phyloP scores from a whole-genome alignment of 2,888 invertebrate genomes.

The Pollenia angustigena region DNA sequence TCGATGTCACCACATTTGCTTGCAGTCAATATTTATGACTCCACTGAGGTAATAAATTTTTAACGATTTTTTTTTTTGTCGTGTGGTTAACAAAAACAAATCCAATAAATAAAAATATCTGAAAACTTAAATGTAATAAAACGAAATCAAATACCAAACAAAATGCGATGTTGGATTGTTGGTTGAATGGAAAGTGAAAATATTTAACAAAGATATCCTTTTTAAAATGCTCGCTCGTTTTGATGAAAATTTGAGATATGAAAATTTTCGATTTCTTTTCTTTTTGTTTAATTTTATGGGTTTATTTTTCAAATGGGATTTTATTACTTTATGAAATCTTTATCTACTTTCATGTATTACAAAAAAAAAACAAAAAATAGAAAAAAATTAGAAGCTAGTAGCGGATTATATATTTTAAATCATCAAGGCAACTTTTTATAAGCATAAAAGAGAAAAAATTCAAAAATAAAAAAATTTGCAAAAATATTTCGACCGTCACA shows the following conservation, averaged over 20 bases:
- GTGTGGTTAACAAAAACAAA: slow-evolving; percentile 8
- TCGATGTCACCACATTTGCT: slow-evolving; percentile 68
- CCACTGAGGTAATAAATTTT: slow-evolving; percentile 67
- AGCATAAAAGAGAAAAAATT: no score
- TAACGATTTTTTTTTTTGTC: slow-evolving; percentile 55
- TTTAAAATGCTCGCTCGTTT: not conserved
- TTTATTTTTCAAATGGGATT: slow-evolving; percentile 18
- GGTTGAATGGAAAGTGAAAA: slow-evolving; percentile 46
- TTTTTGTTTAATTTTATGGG: slow-evolving; percentile 22
- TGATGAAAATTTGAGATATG: not conserved
- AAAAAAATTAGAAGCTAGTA: slow-evolving; percentile 19
- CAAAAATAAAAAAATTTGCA: no score
- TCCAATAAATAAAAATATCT: slow-evolving; percentile 57
- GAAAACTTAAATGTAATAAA: slow-evolving; percentile 69
- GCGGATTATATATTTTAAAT: not conserved
- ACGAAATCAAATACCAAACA: slow-evolving; percentile 71
- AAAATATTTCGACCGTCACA: no score
- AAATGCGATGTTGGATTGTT: slow-evolving; percentile 32
- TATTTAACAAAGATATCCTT: slow-evolving; percentile 56
- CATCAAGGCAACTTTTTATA: no score
- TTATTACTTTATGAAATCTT: slow-evolving; percentile 19
- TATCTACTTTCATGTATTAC: not conserved
- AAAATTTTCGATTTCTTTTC: not conserved
- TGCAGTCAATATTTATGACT: slow-evolving; percentile 66
- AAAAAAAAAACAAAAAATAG: not conserved